phyloP scores from a whole-genome alignment of 2,888 invertebrate species.

The Drosophila barbarae region DNA sequence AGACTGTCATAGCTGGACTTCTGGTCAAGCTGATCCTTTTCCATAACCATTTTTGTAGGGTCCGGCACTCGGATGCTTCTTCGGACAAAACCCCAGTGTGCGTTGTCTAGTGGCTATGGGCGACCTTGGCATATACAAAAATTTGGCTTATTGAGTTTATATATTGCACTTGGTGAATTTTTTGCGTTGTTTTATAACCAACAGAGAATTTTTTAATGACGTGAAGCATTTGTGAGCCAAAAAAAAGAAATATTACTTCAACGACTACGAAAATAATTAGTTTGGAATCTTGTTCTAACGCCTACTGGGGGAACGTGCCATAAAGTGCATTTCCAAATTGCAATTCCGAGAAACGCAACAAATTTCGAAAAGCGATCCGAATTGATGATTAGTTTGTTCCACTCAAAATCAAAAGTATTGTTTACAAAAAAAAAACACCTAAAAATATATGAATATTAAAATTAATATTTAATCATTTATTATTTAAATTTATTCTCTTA shows the following conservation, averaged over 20 bases:
- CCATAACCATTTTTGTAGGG: slow-evolving; percentile 48
- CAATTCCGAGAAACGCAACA: too few relatives aligned
- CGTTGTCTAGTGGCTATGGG: slow-evolving; percentile 7
- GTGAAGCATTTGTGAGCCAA: slow-evolving; percentile 63
- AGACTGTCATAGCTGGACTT: slow-evolving; percentile 39
- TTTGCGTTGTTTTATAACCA: slow-evolving; percentile 49
- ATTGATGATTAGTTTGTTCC: too few relatives aligned
- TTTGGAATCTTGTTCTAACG: slow-evolving; percentile 27
- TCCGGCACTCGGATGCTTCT: not conserved
- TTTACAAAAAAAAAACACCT: too few relatives aligned
- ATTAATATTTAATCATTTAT: too few relatives aligned
- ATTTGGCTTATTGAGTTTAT: slow-evolving; percentile 43
- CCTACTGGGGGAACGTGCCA: slow-evolving; percentile 40
- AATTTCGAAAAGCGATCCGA: too few relatives aligned
- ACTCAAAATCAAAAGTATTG: too few relatives aligned
- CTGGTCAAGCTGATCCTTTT: slow-evolving; percentile 16
- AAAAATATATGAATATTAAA: too few relatives aligned
- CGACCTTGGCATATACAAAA: slow-evolving; percentile 49
- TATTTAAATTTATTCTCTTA: not conserved
- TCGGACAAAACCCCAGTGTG: slow-evolving; percentile 12
- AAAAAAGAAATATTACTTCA: slow-evolving; percentile 43
- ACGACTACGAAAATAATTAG: slow-evolving; percentile 31
- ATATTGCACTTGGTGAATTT: slow-evolving; percentile 38
- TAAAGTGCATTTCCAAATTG: not conserved
- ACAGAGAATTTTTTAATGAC: slow-evolving; percentile 65